Conservation (phyloP, 2,113 vertebrate genomes). For the Nycticorax nycticorax region DNA sequence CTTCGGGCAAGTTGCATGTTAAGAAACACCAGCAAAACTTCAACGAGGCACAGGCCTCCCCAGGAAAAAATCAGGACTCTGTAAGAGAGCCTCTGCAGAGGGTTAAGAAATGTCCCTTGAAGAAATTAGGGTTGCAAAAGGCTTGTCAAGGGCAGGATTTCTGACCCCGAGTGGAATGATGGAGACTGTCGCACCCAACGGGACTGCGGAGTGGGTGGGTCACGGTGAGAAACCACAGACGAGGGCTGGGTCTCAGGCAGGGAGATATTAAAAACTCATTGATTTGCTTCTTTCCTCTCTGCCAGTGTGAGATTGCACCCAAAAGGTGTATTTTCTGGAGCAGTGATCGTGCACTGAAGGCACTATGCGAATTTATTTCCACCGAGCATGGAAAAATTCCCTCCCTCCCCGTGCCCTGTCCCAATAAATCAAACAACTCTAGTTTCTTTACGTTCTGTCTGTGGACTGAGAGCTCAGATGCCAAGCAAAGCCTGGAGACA, state of each 20-base stretch:
- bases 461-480: conserved; percentile 20
- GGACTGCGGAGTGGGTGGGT: background rate
- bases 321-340: background rate
- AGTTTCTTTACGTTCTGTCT: conserved; percentile 45
- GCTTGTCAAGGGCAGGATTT: background rate
- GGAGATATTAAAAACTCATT: background rate
- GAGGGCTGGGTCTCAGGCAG: background rate
- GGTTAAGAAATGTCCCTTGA: background rate
- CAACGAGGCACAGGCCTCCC: background rate
- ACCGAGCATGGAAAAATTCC: conserved; percentile 38
- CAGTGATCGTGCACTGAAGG: background rate
- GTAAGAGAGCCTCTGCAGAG: background rate
- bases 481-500: conserved; percentile 60
- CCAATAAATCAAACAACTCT: conserved; percentile 41
- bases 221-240: background rate
- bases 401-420: background rate
- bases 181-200: background rate
- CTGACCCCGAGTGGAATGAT: accelerated
- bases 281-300: background rate
- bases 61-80: background rate
- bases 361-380: conserved; percentile 30
- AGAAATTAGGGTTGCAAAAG: background rate
- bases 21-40: background rate
- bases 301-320: background rate
- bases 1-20: background rate